phyloP scores from a whole-genome alignment of 1,140 invertebrate species.

The Brachionus rotundiformis region DNA sequence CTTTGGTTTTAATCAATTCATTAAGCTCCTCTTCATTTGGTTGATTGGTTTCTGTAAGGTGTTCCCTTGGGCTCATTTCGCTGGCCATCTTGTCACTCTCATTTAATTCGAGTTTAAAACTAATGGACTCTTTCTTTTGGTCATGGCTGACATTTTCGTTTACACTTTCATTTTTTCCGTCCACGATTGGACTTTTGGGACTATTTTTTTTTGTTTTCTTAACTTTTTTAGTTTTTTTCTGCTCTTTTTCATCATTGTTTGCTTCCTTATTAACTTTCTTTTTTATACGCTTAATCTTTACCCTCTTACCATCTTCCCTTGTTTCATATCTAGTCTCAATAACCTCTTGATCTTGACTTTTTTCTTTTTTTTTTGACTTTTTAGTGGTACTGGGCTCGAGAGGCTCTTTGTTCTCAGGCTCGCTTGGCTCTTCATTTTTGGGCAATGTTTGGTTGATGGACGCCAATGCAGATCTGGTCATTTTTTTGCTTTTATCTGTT shows the following conservation, averaged over 20 bases:
- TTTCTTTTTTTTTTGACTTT: background rate
- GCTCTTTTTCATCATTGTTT: background rate
- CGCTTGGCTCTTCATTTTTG: background rate
- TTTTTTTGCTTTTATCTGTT: background rate
- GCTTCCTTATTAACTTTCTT: background rate
- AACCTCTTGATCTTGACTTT: background rate
- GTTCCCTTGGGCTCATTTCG: background rate
- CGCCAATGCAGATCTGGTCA: background rate
- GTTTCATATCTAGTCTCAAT: slow-evolving; percentile 14
- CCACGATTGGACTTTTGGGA: background rate
- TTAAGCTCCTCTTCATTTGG: no score
- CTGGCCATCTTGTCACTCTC: background rate
- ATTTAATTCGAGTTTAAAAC: background rate
- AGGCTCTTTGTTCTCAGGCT: background rate
- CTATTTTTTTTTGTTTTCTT: background rate
- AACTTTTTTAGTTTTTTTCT: slow-evolving; percentile 10
- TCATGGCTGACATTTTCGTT: background rate
- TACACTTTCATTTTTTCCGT: no score
- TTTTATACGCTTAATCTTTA: background rate
- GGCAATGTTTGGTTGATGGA: background rate
- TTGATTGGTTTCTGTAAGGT: no score
- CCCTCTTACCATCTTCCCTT: background rate
- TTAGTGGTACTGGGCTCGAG: background rate
- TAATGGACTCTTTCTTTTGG: background rate
- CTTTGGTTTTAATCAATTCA: background rate